Evolutionary conservation across 2,113 vertebrate genomes (phyloP).

Genomic region (Carassius gibelio): DNA sequence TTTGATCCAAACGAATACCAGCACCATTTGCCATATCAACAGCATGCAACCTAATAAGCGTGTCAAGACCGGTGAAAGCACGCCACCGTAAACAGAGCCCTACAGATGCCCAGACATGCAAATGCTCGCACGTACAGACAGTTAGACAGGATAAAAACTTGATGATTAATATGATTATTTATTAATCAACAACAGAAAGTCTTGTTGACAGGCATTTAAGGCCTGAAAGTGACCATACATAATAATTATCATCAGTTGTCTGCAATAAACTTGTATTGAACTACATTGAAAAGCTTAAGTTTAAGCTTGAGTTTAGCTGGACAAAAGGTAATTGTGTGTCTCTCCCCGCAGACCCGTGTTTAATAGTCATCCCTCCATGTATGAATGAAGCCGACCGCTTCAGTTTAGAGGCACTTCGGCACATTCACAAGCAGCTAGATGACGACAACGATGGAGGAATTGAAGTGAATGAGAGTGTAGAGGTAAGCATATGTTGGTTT

Average conservation of each 20-base stretch:
- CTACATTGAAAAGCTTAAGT: not conserved
- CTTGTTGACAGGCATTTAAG: not conserved
- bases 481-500: conserved; percentile 73
- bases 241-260: not conserved
- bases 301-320: not conserved
- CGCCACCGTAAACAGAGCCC: conserved; percentile 56
- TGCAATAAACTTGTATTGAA: not conserved
- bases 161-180: not conserved
- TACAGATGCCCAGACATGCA: conserved; percentile 30
- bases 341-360: conserved; percentile 82
- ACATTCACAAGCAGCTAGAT: conserved; percentile 98
- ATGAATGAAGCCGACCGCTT: conserved; percentile 90
- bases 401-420: conserved; percentile 92
- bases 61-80: conserved; percentile 58
- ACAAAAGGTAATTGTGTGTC: conserved; percentile 6
- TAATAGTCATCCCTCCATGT: conserved; percentile 87
- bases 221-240: not conserved
- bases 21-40: conserved; percentile 51
- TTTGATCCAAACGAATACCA: conserved; percentile 58
- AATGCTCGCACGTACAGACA: not conserved
- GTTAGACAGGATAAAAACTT: conserved; percentile 15
- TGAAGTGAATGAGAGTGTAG: conserved; percentile 97
- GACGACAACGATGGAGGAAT: conserved; percentile 98
- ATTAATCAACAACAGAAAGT: not conserved
- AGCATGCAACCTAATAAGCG: conserved; percentile 56